Percentiles rank a stretch among this genome's conserved stretches.
These are phyloP conservation scores for Cololabis saira DNA, from an alignment of 2,113 vertebrate genomes.

Conservation along the genomic window DNA sequence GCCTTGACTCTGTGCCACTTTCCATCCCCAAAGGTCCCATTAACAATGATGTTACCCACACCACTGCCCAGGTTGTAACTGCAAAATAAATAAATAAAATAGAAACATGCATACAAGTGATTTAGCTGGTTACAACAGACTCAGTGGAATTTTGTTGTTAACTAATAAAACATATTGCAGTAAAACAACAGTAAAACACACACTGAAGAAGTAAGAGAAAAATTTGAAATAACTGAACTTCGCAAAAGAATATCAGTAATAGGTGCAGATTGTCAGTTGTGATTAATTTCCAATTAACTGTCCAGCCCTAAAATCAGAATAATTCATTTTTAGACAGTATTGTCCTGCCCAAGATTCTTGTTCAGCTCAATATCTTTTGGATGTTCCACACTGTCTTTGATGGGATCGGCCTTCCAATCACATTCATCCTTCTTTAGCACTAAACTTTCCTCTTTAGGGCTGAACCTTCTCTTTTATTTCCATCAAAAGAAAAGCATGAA, in stretches of 20 bases:
- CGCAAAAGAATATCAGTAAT: no score
- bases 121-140: not conserved
- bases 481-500: no score
- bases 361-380: not conserved
- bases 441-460: not conserved
- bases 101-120: not conserved
- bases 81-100: not conserved
- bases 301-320: not conserved
- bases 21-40: constrained; percentile 90
- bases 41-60: constrained; percentile 83
- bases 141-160: no score
- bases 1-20: constrained; percentile 95
- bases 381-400: not conserved
- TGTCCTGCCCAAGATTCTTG: not conserved
- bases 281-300: no score
- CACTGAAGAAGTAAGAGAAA: no score
- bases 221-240: no score
- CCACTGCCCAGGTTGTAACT: constrained; percentile 97
- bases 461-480: not conserved
- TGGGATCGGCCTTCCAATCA: no score
- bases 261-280: no score
- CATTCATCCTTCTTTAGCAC: not conserved
- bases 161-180: no score
- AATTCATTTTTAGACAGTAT: constrained; percentile 3
- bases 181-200: no score